These are phyloP conservation scores for Cephus runcator DNA, from an alignment of 2,888 invertebrate species.

Conservation along the genomic window DNA sequence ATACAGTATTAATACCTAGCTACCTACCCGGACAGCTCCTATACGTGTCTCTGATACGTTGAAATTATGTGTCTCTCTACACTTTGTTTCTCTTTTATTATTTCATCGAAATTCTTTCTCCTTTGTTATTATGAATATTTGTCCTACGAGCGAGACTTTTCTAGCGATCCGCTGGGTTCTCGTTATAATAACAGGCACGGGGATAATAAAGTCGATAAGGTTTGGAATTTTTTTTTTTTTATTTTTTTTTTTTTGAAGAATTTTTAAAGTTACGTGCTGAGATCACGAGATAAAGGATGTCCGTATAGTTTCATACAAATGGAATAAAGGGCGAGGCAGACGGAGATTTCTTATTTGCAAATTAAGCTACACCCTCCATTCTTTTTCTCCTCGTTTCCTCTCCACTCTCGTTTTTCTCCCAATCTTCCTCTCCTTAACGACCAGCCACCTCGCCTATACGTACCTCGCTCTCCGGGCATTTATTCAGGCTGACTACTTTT, in stretches of 20 bases:
- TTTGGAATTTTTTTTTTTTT: background rate
- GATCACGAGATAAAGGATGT: background rate
- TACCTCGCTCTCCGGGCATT: conserved; percentile 2
- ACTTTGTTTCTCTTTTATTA: background rate
- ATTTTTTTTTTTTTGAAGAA: background rate
- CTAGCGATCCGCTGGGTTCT: background rate
- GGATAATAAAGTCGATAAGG: background rate
- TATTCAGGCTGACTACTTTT: conserved; percentile 10
- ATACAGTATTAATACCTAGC: background rate
- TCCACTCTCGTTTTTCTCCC: conserved; percentile 7
- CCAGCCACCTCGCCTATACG: background rate
- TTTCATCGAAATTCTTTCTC: background rate
- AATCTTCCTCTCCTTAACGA: conserved; percentile 8
- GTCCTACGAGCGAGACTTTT: background rate
- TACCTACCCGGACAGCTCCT: background rate
- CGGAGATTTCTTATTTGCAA: conserved; percentile 4
- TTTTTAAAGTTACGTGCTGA: background rate
- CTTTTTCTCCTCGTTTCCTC: conserved; percentile 8
- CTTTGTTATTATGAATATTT: background rate
- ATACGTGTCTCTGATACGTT: background rate
- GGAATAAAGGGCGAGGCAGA: conserved; percentile 6
- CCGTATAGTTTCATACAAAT: background rate
- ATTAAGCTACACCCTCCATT: conserved; percentile 19
- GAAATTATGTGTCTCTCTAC: background rate
- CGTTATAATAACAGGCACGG: background rate